Evolutionary conservation across 2,113 vertebrate genomes (phyloP).

Genomic region (Sisor rabdophorus): DNA sequence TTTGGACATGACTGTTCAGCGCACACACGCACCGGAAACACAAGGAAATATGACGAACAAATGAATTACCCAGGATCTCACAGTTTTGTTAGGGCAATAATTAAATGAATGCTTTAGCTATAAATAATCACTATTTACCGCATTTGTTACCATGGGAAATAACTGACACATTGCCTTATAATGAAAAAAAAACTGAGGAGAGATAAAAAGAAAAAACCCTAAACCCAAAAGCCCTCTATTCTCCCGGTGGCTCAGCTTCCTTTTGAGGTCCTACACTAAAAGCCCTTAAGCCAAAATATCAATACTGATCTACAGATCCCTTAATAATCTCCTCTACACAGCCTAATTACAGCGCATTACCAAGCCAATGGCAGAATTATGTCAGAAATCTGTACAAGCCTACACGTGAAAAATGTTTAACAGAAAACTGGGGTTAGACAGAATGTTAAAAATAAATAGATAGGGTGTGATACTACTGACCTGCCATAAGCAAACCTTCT

Average conservation of each 20-base stretch:
- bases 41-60: background rate
- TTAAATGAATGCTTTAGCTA: constrained; percentile 2
- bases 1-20: constrained; percentile 20
- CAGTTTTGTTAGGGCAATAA: background rate
- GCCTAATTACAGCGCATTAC: constrained; percentile 39
- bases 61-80: background rate
- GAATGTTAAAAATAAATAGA: constrained; percentile 9
- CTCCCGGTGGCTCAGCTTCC: background rate
- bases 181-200: background rate
- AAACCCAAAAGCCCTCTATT: background rate
- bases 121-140: background rate
- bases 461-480: constrained; percentile 54
- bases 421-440: background rate
- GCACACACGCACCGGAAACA: constrained; percentile 35
- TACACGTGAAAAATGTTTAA: constrained; percentile 15
- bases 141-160: constrained; percentile 16
- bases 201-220: too few species aligned
- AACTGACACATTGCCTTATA: background rate
- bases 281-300: constrained; percentile 28
- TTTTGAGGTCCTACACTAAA: constrained; percentile 17
- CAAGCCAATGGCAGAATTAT: constrained; percentile 48
- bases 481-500: constrained; percentile 80
- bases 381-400: constrained; percentile 44
- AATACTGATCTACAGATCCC: constrained; percentile 39
- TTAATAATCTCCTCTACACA: constrained; percentile 37